Evolutionary conservation across 1,140 invertebrate genomes (phyloP).

Genomic region (Ptiloglossa arizonensis): DNA sequence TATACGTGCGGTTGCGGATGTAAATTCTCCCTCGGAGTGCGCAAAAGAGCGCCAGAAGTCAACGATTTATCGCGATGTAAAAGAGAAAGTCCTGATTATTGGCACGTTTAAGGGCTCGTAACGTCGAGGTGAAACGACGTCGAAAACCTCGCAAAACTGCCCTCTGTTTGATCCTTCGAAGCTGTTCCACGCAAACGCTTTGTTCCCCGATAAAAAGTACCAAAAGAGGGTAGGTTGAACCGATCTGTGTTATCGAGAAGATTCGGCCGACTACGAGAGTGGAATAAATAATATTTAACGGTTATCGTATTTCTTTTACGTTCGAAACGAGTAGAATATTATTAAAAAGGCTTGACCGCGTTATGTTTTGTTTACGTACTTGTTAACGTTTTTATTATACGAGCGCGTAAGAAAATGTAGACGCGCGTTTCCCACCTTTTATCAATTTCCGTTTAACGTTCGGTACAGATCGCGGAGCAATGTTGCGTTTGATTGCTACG

Average conservation of each 20-base stretch:
- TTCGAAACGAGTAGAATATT: too few species aligned
- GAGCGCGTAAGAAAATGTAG: too few species aligned
- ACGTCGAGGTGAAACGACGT: slow-evolving; percentile 20
- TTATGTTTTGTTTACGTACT: too few species aligned
- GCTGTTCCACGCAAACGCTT: neutral
- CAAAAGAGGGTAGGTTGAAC: neutral
- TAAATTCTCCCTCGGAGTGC: slow-evolving; percentile 43
- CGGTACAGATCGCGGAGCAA: too few species aligned
- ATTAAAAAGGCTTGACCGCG: too few species aligned
- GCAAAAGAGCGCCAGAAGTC: slow-evolving; percentile 47
- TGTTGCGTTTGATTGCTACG: too few species aligned
- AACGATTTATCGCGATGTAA: slow-evolving; percentile 62
- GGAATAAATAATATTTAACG: too few species aligned
- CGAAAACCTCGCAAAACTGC: slow-evolving; percentile 1
- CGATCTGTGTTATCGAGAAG: neutral
- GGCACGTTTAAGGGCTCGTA: slow-evolving; percentile 58
- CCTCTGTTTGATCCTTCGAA: neutral
- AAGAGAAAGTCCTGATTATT: slow-evolving; percentile 66
- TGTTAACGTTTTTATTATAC: too few species aligned
- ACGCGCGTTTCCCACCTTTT: too few species aligned
- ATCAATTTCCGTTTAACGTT: too few species aligned
- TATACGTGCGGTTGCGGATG: slow-evolving; percentile 52
- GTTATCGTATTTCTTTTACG: too few species aligned
- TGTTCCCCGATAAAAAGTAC: neutral
- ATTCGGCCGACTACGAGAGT: too few species aligned